Conservation (phyloP, 2,888 invertebrate genomes). For the Amphipyra tragopoginis region DNA sequence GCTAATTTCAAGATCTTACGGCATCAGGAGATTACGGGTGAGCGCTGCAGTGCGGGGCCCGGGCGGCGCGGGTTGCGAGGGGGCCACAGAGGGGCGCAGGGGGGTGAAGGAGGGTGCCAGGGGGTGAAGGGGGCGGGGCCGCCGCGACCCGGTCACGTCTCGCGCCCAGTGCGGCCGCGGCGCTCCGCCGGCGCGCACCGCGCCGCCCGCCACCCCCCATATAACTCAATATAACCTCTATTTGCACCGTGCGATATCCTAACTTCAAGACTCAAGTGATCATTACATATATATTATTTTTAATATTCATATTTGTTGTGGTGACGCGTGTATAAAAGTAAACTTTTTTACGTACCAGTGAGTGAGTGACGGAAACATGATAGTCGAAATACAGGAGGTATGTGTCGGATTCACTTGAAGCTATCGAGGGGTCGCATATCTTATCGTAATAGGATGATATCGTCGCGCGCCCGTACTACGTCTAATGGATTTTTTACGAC, state of each 20-base stretch:
- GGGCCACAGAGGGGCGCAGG: slow-evolving; percentile 47
- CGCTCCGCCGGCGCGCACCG: slow-evolving; percentile 85
- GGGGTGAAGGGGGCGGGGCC: slow-evolving; percentile 57
- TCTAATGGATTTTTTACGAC: slow-evolving; percentile 67
- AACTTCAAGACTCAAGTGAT: slow-evolving; percentile 47
- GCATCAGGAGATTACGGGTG: slow-evolving; percentile 82
- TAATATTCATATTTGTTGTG: slow-evolving; percentile 53
- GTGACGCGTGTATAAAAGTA: slow-evolving; percentile 40
- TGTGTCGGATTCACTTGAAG: slow-evolving; percentile 40
- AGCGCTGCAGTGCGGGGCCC: slow-evolving; percentile 83
- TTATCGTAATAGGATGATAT: slow-evolving; percentile 47
- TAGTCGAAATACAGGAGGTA: slow-evolving; percentile 89
- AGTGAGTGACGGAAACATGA: slow-evolving; percentile 77
- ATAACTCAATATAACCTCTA: slow-evolving; percentile 58
- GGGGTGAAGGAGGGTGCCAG: slow-evolving; percentile 30
- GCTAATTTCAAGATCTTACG: slow-evolving; percentile 86
- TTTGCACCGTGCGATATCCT: slow-evolving; percentile 50
- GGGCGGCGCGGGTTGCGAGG: slow-evolving; percentile 56
- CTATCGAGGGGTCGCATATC: slow-evolving; percentile 55
- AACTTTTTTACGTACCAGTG: slow-evolving; percentile 44
- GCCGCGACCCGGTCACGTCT: slow-evolving; percentile 84
- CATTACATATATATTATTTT: slow-evolving; percentile 55
- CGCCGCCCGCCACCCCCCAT: slow-evolving; percentile 65
- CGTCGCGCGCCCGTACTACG: slow-evolving; percentile 36
- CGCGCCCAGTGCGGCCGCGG: slow-evolving; percentile 86